Evolutionary conservation across 1,140 invertebrate genomes (phyloP), one percentile per base, ranked within the genome.

Genomic region (Colletes latitarsis): DNA sequence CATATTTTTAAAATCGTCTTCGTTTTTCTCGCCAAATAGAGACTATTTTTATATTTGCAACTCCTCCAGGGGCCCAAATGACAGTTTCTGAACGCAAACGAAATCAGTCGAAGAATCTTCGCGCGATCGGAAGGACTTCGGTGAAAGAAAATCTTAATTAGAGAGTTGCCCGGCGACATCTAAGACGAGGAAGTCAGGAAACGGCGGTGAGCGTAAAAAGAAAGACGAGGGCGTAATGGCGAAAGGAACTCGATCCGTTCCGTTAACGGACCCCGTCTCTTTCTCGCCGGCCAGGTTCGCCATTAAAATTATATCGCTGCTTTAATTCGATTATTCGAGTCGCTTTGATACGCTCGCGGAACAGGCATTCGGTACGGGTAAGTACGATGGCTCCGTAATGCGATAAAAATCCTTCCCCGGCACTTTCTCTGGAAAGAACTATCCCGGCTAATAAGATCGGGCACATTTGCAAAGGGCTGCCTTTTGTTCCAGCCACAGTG

Each of bases 291-390:
- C 67, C 14, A 46, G 43, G 43, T 21, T 30, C 15, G 19, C 70
- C 58, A 71, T 84, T 85, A 81, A 82, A 85, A 85, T 82, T 82
- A 85, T 70, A 82, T 77, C 77, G 53, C 81, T 14, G 49, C 66
- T 66, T 82, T 86, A 82, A 86, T 86, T 82, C 80, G 75, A 85
- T 86, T 85, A 86, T 72, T 78, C 83, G 66, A 73, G n/a, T 85
- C 67, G 66, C 84, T 85, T 85, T 86, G 84, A 86, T 70, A 86
- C 71, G 58, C 73, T 70, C 41, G 68, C 43, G 57, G 12, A 67
- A 10, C n/a, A 57, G 58, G 43, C 60, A 71, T 84, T 71, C 68
- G 77, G 58, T 21, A 55, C 49, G 17, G n/a, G 17, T 43, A 19
- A 52, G 17, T 15, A 70, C 63, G 74, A 81, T 53, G 43, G 68